Conservation (phyloP, 2,888 invertebrate genomes). For the Autographa pulchrina region DNA sequence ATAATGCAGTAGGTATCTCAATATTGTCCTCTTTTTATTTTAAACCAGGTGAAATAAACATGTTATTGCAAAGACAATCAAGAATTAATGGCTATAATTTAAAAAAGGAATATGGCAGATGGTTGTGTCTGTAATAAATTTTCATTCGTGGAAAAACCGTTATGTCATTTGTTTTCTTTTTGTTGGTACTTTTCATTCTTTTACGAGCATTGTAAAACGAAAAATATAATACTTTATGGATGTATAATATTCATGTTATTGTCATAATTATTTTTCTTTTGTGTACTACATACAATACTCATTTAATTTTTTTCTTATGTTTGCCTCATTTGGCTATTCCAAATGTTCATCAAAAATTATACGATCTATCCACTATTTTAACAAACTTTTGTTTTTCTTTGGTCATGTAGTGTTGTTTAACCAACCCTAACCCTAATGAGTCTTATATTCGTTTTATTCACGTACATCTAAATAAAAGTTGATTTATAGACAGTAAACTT, state of each 20-base stretch:
- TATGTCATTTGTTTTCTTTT: conserved; percentile 8
- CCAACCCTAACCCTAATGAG: too few relatives aligned
- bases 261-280: not conserved
- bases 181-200: not conserved
- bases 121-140: conserved; percentile 29
- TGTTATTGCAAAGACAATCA: not conserved
- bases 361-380: too few relatives aligned
- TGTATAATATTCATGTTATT: not conserved
- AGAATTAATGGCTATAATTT: not conserved
- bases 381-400: too few relatives aligned
- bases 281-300: too few relatives aligned
- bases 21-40: not conserved
- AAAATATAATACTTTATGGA: not conserved
- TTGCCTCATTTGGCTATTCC: too few relatives aligned
- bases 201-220: conserved; percentile 6
- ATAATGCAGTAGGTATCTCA: not conserved
- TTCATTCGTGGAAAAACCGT: conserved; percentile 15
- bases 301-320: too few relatives aligned
- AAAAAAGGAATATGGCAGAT: conserved; percentile 13
- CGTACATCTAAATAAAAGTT: too few relatives aligned
- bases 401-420: too few relatives aligned
- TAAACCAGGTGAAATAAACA: not conserved
- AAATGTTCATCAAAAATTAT: too few relatives aligned
- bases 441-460: too few relatives aligned
- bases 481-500: not conserved